Conservation (phyloP, 92 coral and sea anemone species). For the Epizoanthus stellaris region DNA sequence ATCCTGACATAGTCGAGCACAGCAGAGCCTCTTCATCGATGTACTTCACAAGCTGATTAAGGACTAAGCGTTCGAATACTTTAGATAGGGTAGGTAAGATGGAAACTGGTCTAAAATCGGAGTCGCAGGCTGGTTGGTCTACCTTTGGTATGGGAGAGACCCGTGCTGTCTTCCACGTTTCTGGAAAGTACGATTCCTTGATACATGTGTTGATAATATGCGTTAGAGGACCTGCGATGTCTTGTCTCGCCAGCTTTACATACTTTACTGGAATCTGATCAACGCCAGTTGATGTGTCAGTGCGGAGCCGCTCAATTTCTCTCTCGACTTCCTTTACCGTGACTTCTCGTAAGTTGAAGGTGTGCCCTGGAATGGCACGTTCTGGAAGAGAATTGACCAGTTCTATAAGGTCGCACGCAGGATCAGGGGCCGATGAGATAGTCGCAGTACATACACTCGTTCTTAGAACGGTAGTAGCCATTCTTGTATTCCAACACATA, state of each 20-base stretch:
- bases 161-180: slow-evolving; percentile 28
- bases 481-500: slow-evolving; percentile 42
- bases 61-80: slow-evolving; percentile 17
- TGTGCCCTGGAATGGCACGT: no score
- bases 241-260: not conserved
- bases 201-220: slow-evolving; percentile 32
- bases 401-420: no score
- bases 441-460: slow-evolving; percentile 51
- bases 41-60: slow-evolving; percentile 8
- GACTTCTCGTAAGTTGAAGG: not conserved
- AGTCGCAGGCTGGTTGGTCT: slow-evolving; percentile 12
- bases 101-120: slow-evolving; percentile 26
- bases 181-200: slow-evolving; percentile 19
- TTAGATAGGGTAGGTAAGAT: slow-evolving; percentile 14
- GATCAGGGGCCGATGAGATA: slow-evolving; percentile 42
- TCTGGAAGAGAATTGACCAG: no score
- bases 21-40: slow-evolving; percentile 18
- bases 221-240: not conserved
- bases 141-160: not conserved
- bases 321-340: slow-evolving; percentile 8
- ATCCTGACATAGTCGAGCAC: slow-evolving; percentile 31
- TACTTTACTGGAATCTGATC: slow-evolving; percentile 39
- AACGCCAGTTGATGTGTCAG: slow-evolving; percentile 21
- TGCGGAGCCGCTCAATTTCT: slow-evolving; percentile 1
- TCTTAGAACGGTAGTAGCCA: slow-evolving; percentile 47